A percentile compares a stretch with the other conserved stretches of the same genome.
These are phyloP conservation scores for Morone saxatilis DNA, from an alignment of 2,113 vertebrate species.

Conservation along the genomic window DNA sequence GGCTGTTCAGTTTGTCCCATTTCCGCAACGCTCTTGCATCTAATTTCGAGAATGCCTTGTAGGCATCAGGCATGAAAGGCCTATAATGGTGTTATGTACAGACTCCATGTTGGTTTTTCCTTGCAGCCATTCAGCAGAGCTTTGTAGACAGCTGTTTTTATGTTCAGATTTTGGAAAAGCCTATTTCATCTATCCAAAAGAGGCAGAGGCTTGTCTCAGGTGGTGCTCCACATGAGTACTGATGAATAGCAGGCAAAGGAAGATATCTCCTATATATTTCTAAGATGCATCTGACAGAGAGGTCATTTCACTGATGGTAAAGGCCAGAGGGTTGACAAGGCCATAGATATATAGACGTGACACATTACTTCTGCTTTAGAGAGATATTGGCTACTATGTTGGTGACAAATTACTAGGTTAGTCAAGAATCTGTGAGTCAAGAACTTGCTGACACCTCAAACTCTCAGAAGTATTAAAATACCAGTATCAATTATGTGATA, in stretches of 20 bases:
- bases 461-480: neutral
- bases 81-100: slow-evolving; percentile 65
- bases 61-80: slow-evolving; percentile 63
- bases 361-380: slow-evolving; percentile 13
- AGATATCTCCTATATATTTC: slow-evolving; percentile 33
- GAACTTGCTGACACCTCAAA: neutral
- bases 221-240: slow-evolving; percentile 39
- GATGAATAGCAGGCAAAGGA: slow-evolving; percentile 29
- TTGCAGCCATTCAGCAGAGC: slow-evolving; percentile 62
- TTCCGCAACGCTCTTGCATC: slow-evolving; percentile 53
- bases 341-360: slow-evolving; percentile 3
- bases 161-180: slow-evolving; percentile 52
- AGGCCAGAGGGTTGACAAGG: slow-evolving; percentile 19
- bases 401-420: slow-evolving; percentile 9
- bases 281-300: slow-evolving; percentile 37
- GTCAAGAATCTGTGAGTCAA: slow-evolving; percentile 1
- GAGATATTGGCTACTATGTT: neutral
- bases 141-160: slow-evolving; percentile 61
- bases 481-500: neutral
- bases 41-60: slow-evolving; percentile 66
- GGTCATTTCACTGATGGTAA: slow-evolving; percentile 46
- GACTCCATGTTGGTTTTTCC: slow-evolving; percentile 56
- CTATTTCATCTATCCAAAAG: slow-evolving; percentile 24
- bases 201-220: slow-evolving; percentile 56
- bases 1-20: slow-evolving; percentile 38